A percentile compares a stretch with the other conserved stretches of the same genome.
phyloP scores from a whole-genome alignment of 2,888 invertebrate genomes.

The Lithophane leautieri region DNA sequence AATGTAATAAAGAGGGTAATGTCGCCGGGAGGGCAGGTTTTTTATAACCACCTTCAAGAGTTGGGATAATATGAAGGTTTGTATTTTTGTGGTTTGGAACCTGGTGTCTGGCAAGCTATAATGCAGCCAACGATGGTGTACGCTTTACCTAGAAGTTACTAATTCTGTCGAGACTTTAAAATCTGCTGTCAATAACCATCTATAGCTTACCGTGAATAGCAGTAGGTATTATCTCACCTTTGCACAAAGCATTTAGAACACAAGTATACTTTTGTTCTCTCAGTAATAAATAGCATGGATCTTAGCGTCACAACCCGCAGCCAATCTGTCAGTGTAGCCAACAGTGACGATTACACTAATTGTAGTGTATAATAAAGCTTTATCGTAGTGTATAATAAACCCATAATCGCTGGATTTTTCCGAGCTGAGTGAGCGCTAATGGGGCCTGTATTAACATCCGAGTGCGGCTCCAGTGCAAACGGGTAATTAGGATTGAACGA shows the following conservation, averaged over 20 bases:
- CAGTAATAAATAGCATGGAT: background rate
- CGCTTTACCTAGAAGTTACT: too few relatives aligned
- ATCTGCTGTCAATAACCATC: background rate
- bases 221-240: background rate
- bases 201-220: background rate
- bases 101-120: conserved; percentile 1
- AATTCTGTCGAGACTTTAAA: too few relatives aligned
- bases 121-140: too few relatives aligned
- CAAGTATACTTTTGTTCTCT: background rate
- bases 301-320: conserved; percentile 16
- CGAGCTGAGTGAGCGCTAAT: conserved; percentile 79
- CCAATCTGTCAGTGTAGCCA: conserved; percentile 65
- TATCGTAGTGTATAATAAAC: conserved; percentile 85
- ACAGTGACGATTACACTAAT: conserved; percentile 75
- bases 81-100: conserved; percentile 7
- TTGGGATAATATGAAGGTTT: conserved; percentile 32
- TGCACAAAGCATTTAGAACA: background rate
- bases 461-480: conserved; percentile 43
- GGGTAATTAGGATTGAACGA: background rate
- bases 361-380: conserved; percentile 84
- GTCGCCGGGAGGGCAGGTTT: conserved; percentile 64
- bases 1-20: conserved; percentile 80
- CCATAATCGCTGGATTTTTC: conserved; percentile 82
- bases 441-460: conserved; percentile 76
- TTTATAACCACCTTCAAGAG: conserved; percentile 63